Percentiles rank a stretch among this genome's conserved stretches.
phyloP scores from a whole-genome alignment of 37 sponge, comb jelly and placozoan species.

The Mnemiopsis leidyi region DNA sequence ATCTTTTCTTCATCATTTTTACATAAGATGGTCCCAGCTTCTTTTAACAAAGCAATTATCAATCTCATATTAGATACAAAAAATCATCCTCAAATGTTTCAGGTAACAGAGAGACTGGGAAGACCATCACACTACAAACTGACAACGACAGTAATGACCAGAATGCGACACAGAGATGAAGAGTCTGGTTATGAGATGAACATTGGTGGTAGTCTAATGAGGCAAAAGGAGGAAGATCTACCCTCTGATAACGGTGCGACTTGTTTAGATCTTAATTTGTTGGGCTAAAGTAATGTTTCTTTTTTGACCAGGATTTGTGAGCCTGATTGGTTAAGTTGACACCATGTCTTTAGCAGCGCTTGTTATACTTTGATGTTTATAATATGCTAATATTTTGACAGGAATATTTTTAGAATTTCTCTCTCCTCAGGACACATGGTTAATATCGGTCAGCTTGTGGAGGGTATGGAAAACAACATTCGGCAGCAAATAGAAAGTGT shows the following conservation, averaged over 20 bases:
- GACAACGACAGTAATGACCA: slow-evolving; percentile 32
- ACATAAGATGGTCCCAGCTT: too few relatives aligned
- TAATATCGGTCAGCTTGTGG: slow-evolving; percentile 3
- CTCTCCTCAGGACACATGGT: slow-evolving; percentile 38
- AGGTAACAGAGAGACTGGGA: slow-evolving; percentile 35
- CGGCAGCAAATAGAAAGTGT: slow-evolving; percentile 48
- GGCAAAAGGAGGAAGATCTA: slow-evolving; percentile 25
- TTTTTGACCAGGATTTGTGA: too few relatives aligned
- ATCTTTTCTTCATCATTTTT: too few relatives aligned
- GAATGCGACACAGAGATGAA: not conserved
- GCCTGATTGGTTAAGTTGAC: too few relatives aligned
- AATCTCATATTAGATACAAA: too few relatives aligned
- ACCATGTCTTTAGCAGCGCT: too few relatives aligned
- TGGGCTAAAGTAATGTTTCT: too few relatives aligned
- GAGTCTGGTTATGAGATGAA: not conserved
- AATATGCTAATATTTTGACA: too few relatives aligned
- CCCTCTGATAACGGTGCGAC: slow-evolving; percentile 8
- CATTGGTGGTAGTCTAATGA: slow-evolving; percentile 18
- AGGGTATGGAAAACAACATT: slow-evolving; percentile 50
- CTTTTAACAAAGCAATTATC: too few relatives aligned
- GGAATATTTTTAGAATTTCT: too few relatives aligned
- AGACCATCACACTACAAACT: slow-evolving; percentile 27
- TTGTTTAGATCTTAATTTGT: not conserved
- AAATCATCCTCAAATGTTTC: too few relatives aligned
- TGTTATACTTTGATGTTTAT: too few relatives aligned